Conservation (phyloP, 1,140 invertebrate species). For the Pogonognathellus flavescens region DNA sequence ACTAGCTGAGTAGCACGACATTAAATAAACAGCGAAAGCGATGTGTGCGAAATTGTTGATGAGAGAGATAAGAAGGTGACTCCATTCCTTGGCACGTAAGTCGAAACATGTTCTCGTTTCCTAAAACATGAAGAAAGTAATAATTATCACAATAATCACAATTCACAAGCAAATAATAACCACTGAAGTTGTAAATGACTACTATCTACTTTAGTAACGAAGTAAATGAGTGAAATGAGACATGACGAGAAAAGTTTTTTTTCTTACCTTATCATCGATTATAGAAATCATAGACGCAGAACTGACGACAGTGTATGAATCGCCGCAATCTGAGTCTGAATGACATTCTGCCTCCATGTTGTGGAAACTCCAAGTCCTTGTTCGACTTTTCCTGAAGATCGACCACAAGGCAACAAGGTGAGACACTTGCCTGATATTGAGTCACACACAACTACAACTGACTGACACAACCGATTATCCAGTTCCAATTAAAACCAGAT, state of each 20-base stretch:
- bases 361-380: too few species aligned
- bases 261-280: slow-evolving; percentile 27
- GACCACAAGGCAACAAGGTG: too few species aligned
- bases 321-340: slow-evolving; percentile 23
- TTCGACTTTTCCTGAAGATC: too few species aligned
- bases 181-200: neutral
- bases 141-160: neutral
- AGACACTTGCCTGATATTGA: too few species aligned
- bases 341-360: neutral
- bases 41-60: slow-evolving; percentile 49
- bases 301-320: neutral
- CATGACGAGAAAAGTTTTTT: neutral
- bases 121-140: neutral
- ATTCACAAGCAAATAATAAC: neutral
- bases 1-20: slow-evolving; percentile 45
- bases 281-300: slow-evolving; percentile 11
- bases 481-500: too few species aligned
- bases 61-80: slow-evolving; percentile 50
- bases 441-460: too few species aligned
- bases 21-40: slow-evolving; percentile 46
- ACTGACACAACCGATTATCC: too few species aligned
- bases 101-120: slow-evolving; percentile 41
- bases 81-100: slow-evolving; percentile 55
- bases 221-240: neutral
- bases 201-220: neutral